Evolutionary conservation across 2,797 vertebrate species (phyloP), one percentile per base, ranked within the genome.

Genomic region (Arremon brunneinucha): DNA sequence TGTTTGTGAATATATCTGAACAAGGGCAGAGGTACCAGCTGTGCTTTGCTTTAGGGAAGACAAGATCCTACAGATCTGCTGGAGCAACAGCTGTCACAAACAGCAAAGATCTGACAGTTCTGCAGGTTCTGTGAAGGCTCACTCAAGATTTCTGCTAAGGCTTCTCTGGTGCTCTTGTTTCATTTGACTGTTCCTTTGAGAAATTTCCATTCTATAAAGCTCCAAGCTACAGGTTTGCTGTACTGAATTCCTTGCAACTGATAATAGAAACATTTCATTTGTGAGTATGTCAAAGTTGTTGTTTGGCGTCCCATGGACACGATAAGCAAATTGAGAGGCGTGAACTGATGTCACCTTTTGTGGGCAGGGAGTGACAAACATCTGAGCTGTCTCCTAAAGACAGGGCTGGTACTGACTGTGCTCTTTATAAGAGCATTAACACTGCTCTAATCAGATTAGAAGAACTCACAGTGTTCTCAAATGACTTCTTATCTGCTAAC

Each of bases 241-340:
- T 52, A 65, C 11, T 26, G 32, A 77, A 49, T 64, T 60, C 56
- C 11, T 64, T 32, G 20, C 2, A 9, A 3, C n/a, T 44, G 21
- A 11, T 47, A 59, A 68, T n/a, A 20, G 44, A 71, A 92, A 59
- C 12, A 8, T 4, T 47, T 63, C 6, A 18, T 49, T 63, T 60
- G 26, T 43, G 41, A 43, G 43, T 26, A 14, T n/a, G 46, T 37
- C 16, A 44, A 16, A 68, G 14, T 44, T 79, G 16, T 32, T 67
- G 12, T 8, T 89, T 63, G 64, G 53, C 28, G 11, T 52, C 37
- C 32, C 5, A 14, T 49, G 0, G 0, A 37, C 0, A 1, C 12
- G 49, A 56, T 57, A 57, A 69, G 9, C 19, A 72, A 56, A 27
- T 8, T 50, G 41, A 68, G 80, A 65, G 23, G 28, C 7, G 4